These are phyloP conservation scores for Epizoanthus scotinus DNA, from an alignment of 92 coral and sea anemone genomes.

Conservation along the genomic window DNA sequence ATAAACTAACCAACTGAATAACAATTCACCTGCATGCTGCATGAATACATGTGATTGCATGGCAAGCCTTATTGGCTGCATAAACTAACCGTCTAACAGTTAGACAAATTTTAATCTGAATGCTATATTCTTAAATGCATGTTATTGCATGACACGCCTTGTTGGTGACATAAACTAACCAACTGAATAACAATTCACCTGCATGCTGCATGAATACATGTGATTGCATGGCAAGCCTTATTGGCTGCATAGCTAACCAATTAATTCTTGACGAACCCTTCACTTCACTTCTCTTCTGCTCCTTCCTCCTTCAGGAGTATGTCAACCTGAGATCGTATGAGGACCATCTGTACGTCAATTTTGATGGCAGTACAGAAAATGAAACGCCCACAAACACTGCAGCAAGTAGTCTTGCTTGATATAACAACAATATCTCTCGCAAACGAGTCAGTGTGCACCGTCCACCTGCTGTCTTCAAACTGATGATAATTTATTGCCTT, in stretches of 20 bases:
- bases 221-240: slow-evolving; percentile 16
- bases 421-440: slow-evolving; percentile 29
- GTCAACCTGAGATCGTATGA: slow-evolving; percentile 90
- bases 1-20: background rate
- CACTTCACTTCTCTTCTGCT: slow-evolving; percentile 49
- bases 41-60: background rate
- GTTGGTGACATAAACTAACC: background rate
- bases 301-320: slow-evolving; percentile 75
- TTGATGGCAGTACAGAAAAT: slow-evolving; percentile 72
- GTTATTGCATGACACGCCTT: background rate
- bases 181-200: background rate
- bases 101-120: too few species aligned
- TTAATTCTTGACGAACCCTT: slow-evolving; percentile 11
- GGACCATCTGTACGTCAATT: slow-evolving; percentile 92
- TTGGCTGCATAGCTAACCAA: slow-evolving; percentile 28
- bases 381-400: slow-evolving; percentile 33
- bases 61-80: background rate
- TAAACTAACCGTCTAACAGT: too few species aligned
- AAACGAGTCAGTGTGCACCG: background rate
- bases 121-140: too few species aligned
- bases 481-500: slow-evolving; percentile 53
- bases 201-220: slow-evolving; percentile 35
- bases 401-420: slow-evolving; percentile 40
- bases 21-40: background rate
- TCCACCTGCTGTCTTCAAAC: slow-evolving; percentile 29